phyloP scores from a whole-genome alignment of 2,797 vertebrate genomes.

The Luscinia luscinia region DNA sequence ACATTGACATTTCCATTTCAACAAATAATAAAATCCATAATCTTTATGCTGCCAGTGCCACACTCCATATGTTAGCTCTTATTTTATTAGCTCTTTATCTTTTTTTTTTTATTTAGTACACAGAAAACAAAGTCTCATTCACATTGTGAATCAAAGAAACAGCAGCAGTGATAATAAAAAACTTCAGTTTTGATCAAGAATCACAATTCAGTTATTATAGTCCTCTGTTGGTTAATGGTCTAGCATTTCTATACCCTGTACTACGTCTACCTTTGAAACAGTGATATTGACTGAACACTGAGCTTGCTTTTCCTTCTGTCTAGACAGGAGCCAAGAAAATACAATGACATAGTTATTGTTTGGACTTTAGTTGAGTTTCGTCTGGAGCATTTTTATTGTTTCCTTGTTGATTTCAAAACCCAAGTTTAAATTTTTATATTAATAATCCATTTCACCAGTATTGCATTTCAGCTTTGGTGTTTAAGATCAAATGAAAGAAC shows the following conservation, averaged over 20 bases:
- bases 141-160: conserved; percentile 18
- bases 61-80: conserved; percentile 48
- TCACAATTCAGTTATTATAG: not conserved
- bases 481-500: not conserved
- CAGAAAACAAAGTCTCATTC: conserved; percentile 32
- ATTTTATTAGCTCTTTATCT: conserved; percentile 48
- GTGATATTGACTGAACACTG: not conserved
- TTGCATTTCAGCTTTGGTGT: not conserved
- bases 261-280: not conserved
- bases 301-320: not conserved
- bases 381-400: not conserved
- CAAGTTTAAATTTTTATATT: not conserved
- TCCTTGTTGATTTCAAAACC: not conserved
- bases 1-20: conserved; percentile 55
- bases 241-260: not conserved
- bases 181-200: conserved; percentile 43
- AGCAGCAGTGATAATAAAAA: conserved; percentile 4
- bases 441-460: not conserved
- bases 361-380: not conserved
- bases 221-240: not conserved
- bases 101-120: conserved; percentile 7
- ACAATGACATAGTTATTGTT: not conserved
- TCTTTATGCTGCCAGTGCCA: conserved; percentile 44
- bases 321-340: not conserved
- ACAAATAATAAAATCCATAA: conserved; percentile 64